Base-by-base conservation (phyloP, 2,113 vertebrate genomes). In the Lophotis ruficrista region DNA sequence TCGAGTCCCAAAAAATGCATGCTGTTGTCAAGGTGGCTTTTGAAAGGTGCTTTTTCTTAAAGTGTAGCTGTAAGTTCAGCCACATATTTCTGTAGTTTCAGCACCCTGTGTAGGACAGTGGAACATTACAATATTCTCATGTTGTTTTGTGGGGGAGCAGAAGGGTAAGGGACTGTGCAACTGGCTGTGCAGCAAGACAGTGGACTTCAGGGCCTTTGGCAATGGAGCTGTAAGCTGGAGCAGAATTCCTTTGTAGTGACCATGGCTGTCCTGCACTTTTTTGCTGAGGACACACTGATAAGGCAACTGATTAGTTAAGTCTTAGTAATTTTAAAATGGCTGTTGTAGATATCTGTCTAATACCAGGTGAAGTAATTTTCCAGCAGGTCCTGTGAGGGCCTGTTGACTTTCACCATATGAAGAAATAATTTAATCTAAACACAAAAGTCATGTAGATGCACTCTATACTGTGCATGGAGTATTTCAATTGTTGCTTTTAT, bases 111-210 rank as follows among this genome's bases (percentile, higher is more conserved):
- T 43, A 41, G 22, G 23, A 38, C 12, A 60, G 7, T 18, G 38
- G 54, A 64, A 62, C 8, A n/a, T 38, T 6, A 65, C 79, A 77
- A 47, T 47, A 54, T 58, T 87, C 83, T 50, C 18, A 21, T 62
- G 54, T 14, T 38, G 8, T 33, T 87, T 57, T 77, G 15, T 47
- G 45, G 2, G 1, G 13, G 30, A 73, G 14, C 33, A 86, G n/a
- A 14, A 35, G 19, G 4, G 20, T 43, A 28, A 80, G 12, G 17
- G 22, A n/a, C 19, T 8, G 8, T 70, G 21, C 10, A 28, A 7
- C 6, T 3, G 1, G 5, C 47, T 3, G 1, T 16, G 11, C 4
- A 61, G 33, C 8, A 71, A 24, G 37, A 24, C 21, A 13, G 10
- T 20, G 2, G 24, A 38, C 54, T 48, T 65, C 9, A 27, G 15